Percentiles rank a stretch among this genome's conserved stretches.
Evolutionary conservation across 35 echinoderm and acorn worm species (phyloP).

Genomic region (Patiria miniata): DNA sequence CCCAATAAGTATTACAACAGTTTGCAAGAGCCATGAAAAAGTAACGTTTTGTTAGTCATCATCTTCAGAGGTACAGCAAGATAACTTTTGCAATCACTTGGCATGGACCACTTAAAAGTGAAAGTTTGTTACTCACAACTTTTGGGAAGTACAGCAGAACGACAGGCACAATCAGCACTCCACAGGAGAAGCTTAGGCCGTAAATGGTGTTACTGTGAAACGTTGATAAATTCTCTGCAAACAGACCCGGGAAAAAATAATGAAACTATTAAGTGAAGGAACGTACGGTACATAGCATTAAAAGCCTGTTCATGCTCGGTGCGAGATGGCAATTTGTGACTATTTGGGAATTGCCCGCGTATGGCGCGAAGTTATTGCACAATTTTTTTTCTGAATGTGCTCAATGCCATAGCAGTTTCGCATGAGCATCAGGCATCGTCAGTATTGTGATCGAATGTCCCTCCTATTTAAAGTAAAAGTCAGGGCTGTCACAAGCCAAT

Average conservation of each 20-base stretch:
- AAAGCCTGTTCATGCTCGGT: not conserved
- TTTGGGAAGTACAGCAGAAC: constrained; percentile 65
- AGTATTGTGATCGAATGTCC: not conserved
- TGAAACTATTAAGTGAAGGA: not conserved
- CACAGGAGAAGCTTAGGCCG: constrained; percentile 66
- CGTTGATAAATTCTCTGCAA: not conserved
- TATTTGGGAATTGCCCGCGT: not conserved
- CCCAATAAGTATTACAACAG: too few relatives aligned
- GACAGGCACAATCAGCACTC: constrained; percentile 67
- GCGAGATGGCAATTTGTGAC: not conserved
- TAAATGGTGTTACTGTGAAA: constrained; percentile 48
- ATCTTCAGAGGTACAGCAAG: too few relatives aligned
- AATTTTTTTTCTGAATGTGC: too few relatives aligned
- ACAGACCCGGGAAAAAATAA: not conserved
- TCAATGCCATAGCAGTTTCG: too few relatives aligned
- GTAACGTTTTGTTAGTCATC: too few relatives aligned
- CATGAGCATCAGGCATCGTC: too few relatives aligned
- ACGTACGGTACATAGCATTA: not conserved
- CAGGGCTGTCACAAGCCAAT: too few relatives aligned
- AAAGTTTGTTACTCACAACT: constrained; percentile 49
- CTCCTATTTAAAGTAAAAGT: not conserved
- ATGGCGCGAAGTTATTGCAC: not conserved
- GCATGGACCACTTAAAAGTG: too few relatives aligned
- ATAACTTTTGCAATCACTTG: too few relatives aligned
- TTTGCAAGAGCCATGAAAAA: too few relatives aligned